Base-by-base conservation (phyloP, 2,113 vertebrate species). In the Pygoscelis adeliae region DNA sequence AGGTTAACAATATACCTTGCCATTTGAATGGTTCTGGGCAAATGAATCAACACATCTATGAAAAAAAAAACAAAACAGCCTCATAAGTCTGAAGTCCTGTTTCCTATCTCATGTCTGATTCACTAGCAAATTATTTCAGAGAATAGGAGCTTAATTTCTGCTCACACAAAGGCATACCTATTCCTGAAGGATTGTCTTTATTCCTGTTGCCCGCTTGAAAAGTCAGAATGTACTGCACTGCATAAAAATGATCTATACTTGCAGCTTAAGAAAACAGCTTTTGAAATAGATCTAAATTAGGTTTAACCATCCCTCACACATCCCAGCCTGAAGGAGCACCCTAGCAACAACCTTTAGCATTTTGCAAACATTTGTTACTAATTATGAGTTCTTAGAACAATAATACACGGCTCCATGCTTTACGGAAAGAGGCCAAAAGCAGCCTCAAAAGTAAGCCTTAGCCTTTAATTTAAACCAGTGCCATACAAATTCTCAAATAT, bases 361-460 rank as follows among this genome's bases (percentile, higher is more conserved):
- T 92, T 72, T 91, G 36, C 72, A 97, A 95, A 95, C 89, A 96
- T 96, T 97, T 97, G 92, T 69, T 92, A 61, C 91, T 89, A 92
- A 96, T 97, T 95, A 92, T 40, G 66, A 23, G 40, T 76, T 87
- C 77, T 76, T 69, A 96, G 80, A 94, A 95, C 62, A 90, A 84
- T 78, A 91, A 76, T 21, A 56, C 56, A 76, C 0, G 0, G 44
- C 61, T 91, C 92, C 36, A n/a, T 47, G 61, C 40, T 92, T 36
- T 38, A 78, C 58, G 3, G 69, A 89, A 49, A 59, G 83, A 79
- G 56, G 61, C 94, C 80, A 90, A 79, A 86, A 82, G 65, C 66
- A 83, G 81, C 77, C 92, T 91, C 86, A 84, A 56, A 92, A 84
- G 65, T 47, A 36, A 93, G 52, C 36, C 52, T 71, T 30, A 61